Conservation (phyloP, 2,888 invertebrate genomes). For the Pycnomerus fuliginosus region DNA sequence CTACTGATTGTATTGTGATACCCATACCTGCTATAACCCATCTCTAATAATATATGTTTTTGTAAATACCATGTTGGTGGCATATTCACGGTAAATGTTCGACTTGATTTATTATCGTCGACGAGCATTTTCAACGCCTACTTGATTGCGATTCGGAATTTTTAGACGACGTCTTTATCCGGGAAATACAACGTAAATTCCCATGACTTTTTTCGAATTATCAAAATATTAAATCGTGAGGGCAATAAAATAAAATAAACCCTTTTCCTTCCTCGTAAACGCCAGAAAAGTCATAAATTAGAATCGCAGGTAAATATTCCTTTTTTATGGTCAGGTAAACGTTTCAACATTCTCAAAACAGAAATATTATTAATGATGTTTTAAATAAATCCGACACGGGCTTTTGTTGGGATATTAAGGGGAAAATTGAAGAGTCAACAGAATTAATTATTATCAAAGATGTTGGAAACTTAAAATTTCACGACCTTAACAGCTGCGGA, state of each 20-base stretch:
- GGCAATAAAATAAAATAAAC: too few species aligned
- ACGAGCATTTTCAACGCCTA: conserved; percentile 31
- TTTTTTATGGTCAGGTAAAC: conserved; percentile 17
- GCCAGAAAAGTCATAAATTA: conserved; percentile 15
- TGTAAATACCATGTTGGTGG: conserved; percentile 47
- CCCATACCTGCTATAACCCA: conserved; percentile 25
- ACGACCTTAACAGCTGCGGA: too few species aligned
- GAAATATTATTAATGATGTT: conserved; percentile 24
- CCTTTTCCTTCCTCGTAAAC: too few species aligned
- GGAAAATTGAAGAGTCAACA: conserved; percentile 12
- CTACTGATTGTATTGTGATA: conserved; percentile 37
- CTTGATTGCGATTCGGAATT: conserved; percentile 26
- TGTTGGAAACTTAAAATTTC: too few species aligned
- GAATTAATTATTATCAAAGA: too few species aligned
- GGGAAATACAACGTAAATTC: too few species aligned
- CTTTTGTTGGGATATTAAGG: conserved; percentile 9
- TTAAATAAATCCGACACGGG: conserved; percentile 20
- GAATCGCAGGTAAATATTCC: conserved; percentile 10
- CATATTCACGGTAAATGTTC: conserved; percentile 29
- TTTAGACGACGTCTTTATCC: too few species aligned
- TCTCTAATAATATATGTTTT: conserved; percentile 42
- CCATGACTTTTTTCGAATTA: too few species aligned
- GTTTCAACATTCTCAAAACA: conserved; percentile 18
- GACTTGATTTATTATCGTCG: conserved; percentile 34
- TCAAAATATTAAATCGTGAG: too few species aligned